A percentile compares a stretch with the other conserved stretches of the same genome.
phyloP scores from a whole-genome alignment of 2,888 invertebrate genomes.

The Scrobipalpa costella region DNA sequence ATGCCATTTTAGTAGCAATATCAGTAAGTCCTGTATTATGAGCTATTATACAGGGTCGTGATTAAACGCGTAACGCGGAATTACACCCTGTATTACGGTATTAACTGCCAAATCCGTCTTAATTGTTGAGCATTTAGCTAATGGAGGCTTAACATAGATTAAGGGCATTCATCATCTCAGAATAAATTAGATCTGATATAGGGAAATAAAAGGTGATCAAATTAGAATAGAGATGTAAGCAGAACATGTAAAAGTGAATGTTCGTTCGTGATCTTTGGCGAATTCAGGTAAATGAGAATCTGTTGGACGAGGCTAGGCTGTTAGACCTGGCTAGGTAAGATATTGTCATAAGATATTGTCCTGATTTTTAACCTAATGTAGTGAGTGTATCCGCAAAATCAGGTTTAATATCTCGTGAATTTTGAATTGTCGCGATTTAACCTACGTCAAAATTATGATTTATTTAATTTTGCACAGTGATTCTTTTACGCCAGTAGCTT shows the following conservation, averaged over 20 bases:
- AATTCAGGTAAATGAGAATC: too few species aligned
- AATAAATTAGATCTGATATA: neutral
- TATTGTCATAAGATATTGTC: too few species aligned
- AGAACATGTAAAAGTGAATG: neutral
- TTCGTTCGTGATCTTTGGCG: too few species aligned
- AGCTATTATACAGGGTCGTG: conserved; percentile 13
- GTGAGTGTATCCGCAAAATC: too few species aligned
- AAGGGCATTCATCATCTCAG: conserved; percentile 5
- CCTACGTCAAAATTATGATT: too few species aligned
- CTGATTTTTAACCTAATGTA: too few species aligned
- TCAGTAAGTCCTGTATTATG: conserved; percentile 10
- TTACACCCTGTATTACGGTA: conserved; percentile 12
- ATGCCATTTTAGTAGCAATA: conserved; percentile 10
- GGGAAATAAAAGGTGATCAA: neutral
- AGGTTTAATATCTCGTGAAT: too few species aligned
- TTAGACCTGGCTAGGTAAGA: too few species aligned
- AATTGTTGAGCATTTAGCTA: conserved; percentile 14
- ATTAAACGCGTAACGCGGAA: conserved; percentile 16
- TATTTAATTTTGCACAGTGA: too few species aligned
- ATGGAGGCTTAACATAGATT: conserved; percentile 17
- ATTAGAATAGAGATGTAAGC: neutral
- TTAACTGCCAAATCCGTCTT: conserved; percentile 9
- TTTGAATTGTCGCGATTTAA: too few species aligned
- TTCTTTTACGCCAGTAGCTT: too few species aligned
- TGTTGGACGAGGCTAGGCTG: too few species aligned